Evolutionary conservation across 2,113 vertebrate genomes (phyloP).

Genomic region (Gallinago undulata): DNA sequence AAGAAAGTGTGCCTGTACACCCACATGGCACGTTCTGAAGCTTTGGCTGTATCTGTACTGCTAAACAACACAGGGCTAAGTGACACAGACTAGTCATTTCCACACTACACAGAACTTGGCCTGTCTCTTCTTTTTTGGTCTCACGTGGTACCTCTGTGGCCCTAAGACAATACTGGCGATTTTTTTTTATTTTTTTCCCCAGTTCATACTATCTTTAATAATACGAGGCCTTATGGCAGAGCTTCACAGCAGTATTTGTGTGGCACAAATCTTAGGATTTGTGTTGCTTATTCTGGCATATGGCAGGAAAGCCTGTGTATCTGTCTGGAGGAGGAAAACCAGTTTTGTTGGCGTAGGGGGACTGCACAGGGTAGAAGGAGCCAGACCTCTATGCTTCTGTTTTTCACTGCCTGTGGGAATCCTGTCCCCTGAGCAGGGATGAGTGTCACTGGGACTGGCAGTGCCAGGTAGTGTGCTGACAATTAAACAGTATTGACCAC

Average conservation of each 20-base stretch:
- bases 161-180: not conserved
- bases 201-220: not conserved
- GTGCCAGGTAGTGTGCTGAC: not conserved
- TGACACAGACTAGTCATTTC: not conserved
- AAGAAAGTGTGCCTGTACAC: not conserved
- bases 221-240: not conserved
- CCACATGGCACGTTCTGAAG: not conserved
- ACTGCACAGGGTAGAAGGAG: not conserved
- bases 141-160: not conserved
- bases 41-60: not conserved
- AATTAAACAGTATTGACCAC: not conserved
- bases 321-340: not conserved
- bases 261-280: not conserved
- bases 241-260: not conserved
- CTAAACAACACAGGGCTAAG: not conserved
- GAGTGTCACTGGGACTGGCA: not conserved
- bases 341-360: not conserved
- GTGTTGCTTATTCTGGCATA: not conserved
- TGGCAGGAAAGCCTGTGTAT: not conserved
- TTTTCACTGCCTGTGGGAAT: not conserved
- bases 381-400: not conserved
- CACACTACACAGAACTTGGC: not conserved
- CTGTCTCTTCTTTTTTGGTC: not conserved
- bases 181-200: not conserved
- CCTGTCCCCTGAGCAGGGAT: not conserved